Evolutionary conservation across 2,113 vertebrate genomes (phyloP).

Genomic region (Phocoena phocoena): DNA sequence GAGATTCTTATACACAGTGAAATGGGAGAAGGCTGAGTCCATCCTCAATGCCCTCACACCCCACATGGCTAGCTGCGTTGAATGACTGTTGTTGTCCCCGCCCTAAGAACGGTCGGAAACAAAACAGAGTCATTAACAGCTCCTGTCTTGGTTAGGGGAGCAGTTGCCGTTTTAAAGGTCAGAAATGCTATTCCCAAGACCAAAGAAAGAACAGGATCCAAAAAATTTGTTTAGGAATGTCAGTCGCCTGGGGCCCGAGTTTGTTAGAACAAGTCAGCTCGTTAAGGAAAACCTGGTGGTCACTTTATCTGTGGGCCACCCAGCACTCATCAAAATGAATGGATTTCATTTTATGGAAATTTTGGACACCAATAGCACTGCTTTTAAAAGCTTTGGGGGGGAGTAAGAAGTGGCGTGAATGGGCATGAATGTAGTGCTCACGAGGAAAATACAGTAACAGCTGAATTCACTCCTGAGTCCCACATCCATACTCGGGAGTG

Average conservation of each 20-base stretch:
- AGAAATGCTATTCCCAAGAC: neutral
- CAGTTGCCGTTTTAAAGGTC: neutral
- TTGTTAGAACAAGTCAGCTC: conserved; percentile 1
- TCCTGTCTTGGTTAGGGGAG: neutral
- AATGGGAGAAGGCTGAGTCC: neutral
- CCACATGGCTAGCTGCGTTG: neutral
- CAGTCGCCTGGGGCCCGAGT: neutral
- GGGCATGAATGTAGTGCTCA: neutral
- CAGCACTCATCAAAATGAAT: neutral
- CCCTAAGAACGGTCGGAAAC: neutral
- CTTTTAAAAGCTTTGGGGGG: neutral
- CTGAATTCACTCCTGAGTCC: neutral
- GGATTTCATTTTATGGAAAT: neutral
- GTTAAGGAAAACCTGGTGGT: neutral
- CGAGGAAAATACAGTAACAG: neutral
- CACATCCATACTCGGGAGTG: neutral
- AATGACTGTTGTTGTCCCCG: neutral
- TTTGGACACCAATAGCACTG: neutral
- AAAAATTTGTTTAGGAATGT: neutral
- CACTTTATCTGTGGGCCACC: neutral
- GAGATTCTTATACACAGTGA: neutral
- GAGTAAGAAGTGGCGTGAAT: neutral
- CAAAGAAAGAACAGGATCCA: neutral
- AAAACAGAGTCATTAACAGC: neutral
- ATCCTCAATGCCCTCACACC: fast-evolving